Evolutionary conservation across 2,113 vertebrate species (phyloP).

Genomic region (Muntiacus muntjak): DNA sequence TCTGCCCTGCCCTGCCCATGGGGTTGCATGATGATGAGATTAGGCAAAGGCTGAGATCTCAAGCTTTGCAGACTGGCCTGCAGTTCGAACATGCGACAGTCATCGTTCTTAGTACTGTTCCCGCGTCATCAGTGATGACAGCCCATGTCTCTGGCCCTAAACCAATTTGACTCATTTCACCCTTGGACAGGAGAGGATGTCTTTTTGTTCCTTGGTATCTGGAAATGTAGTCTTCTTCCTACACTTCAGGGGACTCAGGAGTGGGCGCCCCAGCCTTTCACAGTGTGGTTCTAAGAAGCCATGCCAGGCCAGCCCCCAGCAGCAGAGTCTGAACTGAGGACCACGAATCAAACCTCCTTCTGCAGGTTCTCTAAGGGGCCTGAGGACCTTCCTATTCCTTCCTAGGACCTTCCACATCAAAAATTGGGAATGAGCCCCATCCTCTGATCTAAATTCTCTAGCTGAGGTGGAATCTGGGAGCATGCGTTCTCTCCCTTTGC

Average conservation of each 20-base stretch:
- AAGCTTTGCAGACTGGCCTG: not conserved
- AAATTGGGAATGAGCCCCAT: not conserved
- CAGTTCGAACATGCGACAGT: fast-evolving
- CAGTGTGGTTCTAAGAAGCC: not conserved
- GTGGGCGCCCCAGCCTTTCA: not conserved
- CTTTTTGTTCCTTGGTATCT: not conserved
- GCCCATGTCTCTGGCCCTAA: not conserved
- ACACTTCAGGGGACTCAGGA: not conserved
- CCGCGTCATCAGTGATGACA: not conserved
- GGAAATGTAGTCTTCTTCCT: not conserved
- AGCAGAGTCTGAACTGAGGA: not conserved
- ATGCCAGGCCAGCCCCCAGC: not conserved
- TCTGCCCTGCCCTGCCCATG: not conserved
- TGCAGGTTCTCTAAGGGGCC: not conserved
- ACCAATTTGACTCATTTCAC: not conserved
- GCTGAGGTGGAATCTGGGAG: not conserved
- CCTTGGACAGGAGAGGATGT: not conserved
- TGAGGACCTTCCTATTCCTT: not conserved
- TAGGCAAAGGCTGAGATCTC: not conserved
- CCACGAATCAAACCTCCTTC: not conserved
- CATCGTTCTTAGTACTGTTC: fast-evolving
- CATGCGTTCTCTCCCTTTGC: not conserved
- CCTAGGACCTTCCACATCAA: not conserved
- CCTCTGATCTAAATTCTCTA: not conserved
- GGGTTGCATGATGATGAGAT: not conserved